Evolutionary conservation across 2,888 invertebrate species (phyloP), one percentile per base, ranked within the genome.

Genomic region (Unio pictorum): DNA sequence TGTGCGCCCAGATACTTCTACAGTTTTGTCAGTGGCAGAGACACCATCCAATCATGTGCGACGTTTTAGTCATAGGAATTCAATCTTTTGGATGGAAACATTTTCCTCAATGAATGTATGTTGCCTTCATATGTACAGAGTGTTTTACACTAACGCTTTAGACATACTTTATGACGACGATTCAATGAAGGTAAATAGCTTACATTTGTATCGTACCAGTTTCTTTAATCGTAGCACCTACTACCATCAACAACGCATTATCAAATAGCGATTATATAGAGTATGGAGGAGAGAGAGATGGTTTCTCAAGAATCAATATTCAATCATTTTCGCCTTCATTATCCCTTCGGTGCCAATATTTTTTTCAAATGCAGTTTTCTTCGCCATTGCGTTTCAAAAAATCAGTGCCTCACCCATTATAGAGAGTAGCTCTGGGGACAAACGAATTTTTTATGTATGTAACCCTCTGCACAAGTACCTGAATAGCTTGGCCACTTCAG

Each of bases 401-500:
- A 80, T 82, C 26, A 63, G 74, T 8, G 67, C 65, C 17, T 68
- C 64, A 20, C 73, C 72, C 15, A 59, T 55, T 7, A 55, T 72
- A 23, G 67, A 57, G 30, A 71, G 59, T 61, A 69, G 61, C 4
- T 68, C 71, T 15, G 66, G 57, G 6, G 79, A 79, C 17, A 73
- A 78, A 28, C 57, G 69, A 15, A 74, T 72, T 83, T 8, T 70
- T 71, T 11, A 66, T 83, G 8, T 85, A 83, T 63, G 55, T 80
- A 3, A 80, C 80, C 59, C 71, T 85, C 54, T n/a, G n/a, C n/a
- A 71, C 79, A 6, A 67, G 84, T n/a, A 80, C 83, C 5, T 83
- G 85, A 2, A 55, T 82, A 26, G 75, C 81, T 30, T 85, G 85
- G 85, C 62, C 81, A 20, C 71, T 84, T 6, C 81, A 81, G 17